Percentiles rank a stretch among this genome's conserved stretches.
Conservation (phyloP, 2,888 invertebrate genomes). For the Drosophila algonquin region DNA sequence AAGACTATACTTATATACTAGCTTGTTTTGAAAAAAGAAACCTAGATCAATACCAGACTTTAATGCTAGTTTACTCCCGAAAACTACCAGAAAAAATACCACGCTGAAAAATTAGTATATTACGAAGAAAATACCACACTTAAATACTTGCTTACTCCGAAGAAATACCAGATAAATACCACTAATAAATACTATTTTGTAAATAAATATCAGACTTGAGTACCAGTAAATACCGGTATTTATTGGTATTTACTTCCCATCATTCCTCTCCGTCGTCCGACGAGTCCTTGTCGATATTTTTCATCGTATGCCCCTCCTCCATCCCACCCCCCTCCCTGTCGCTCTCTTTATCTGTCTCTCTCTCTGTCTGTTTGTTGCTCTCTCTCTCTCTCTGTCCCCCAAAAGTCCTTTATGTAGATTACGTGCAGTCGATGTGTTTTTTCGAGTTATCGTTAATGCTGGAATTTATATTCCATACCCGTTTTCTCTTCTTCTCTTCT, state of each 20-base stretch:
- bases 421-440: constrained; percentile 43
- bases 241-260: not conserved
- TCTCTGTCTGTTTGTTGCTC: constrained; percentile 8
- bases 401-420: constrained; percentile 43
- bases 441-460: constrained; percentile 71
- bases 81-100: not conserved
- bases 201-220: no score
- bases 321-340: not conserved
- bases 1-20: not conserved
- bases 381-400: constrained; percentile 4
- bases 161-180: no score
- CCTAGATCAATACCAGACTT: not conserved
- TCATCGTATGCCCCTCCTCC: not conserved
- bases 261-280: no score
- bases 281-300: not conserved
- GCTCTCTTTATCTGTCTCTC: constrained; percentile 2
- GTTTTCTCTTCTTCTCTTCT: constrained; percentile 76
- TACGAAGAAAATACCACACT: no score
- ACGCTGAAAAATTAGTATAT: no score
- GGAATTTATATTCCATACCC: constrained; percentile 81
- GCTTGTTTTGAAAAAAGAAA: not conserved
- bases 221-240: not conserved
- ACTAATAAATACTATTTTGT: no score
- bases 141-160: no score
- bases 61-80: not conserved